Evolutionary conservation across 2,113 vertebrate species (phyloP).

Genomic region (Bostrychus sinensis): DNA sequence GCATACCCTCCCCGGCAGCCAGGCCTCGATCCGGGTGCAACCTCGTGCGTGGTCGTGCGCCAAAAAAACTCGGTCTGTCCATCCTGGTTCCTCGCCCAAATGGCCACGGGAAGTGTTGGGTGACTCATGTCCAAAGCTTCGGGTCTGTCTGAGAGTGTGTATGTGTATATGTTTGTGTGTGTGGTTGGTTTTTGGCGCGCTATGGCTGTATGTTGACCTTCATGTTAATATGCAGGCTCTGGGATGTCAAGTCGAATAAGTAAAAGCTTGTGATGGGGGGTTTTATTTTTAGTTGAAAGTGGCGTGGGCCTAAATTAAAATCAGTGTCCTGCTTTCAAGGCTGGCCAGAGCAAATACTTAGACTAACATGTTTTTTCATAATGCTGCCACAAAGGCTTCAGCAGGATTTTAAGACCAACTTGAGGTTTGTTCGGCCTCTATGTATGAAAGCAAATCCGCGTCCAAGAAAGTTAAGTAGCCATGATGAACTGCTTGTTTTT

Average conservation of each 20-base stretch:
- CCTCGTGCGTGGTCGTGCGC: constrained; percentile 38
- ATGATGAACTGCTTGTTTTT: constrained; percentile 7
- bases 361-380: not conserved
- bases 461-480: not conserved
- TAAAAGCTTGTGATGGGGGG: constrained; percentile 4
- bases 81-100: not conserved
- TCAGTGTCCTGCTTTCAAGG: not conserved
- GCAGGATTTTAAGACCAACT: not conserved
- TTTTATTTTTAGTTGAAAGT: constrained; percentile 32
- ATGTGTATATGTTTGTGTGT: constrained; percentile 14
- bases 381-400: not conserved
- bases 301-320: constrained; percentile 9
- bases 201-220: constrained; percentile 37
- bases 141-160: constrained; percentile 5
- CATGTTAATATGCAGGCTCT: constrained; percentile 31
- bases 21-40: constrained; percentile 24
- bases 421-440: not conserved
- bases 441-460: not conserved
- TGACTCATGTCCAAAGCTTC: constrained; percentile 34
- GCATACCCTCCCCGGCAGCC: constrained; percentile 48
- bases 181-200: constrained; percentile 26
- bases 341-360: constrained; percentile 9
- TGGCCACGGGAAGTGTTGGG: constrained; percentile 35
- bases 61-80: constrained; percentile 26
- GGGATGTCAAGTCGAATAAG: constrained; percentile 24